phyloP scores from a whole-genome alignment of 2,113 vertebrate genomes.

The Gasterosteus nipponicus region DNA sequence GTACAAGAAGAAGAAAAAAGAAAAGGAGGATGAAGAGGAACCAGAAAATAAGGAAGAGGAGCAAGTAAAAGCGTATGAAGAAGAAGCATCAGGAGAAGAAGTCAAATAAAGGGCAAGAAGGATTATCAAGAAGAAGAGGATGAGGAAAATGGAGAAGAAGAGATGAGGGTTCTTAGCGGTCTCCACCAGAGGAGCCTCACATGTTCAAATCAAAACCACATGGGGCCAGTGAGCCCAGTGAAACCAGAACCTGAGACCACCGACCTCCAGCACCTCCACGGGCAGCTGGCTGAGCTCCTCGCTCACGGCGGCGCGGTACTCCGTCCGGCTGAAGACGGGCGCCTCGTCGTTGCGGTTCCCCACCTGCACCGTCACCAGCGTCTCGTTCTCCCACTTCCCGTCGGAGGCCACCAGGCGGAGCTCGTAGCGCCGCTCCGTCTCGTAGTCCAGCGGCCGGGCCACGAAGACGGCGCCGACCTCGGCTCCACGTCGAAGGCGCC shows the following conservation, averaged over 20 bases:
- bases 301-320: conserved; percentile 83
- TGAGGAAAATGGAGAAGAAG: too few relatives aligned
- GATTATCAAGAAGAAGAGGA: too few relatives aligned
- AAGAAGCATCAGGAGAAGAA: too few relatives aligned
- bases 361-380: conserved; percentile 82
- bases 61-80: too few relatives aligned
- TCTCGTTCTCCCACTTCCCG: conserved; percentile 92
- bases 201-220: neutral
- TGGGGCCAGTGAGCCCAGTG: neutral
- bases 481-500: conserved; percentile 89
- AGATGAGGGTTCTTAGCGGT: too few relatives aligned
- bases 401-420: conserved; percentile 88
- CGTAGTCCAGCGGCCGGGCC: conserved; percentile 88
- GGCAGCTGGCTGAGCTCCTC: conserved; percentile 87
- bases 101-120: too few relatives aligned
- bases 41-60: too few relatives aligned
- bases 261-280: conserved; percentile 85
- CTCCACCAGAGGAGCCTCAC: neutral
- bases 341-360: conserved; percentile 90
- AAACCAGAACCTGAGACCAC: neutral
- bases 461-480: conserved; percentile 87
- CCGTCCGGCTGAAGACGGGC: conserved; percentile 85
- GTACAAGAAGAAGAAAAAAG: too few relatives aligned
- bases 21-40: too few relatives aligned
- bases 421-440: conserved; percentile 84